These are phyloP conservation scores for Actinemys pallida DNA, from an alignment of 2,113 vertebrate species.

Conservation along the genomic window DNA sequence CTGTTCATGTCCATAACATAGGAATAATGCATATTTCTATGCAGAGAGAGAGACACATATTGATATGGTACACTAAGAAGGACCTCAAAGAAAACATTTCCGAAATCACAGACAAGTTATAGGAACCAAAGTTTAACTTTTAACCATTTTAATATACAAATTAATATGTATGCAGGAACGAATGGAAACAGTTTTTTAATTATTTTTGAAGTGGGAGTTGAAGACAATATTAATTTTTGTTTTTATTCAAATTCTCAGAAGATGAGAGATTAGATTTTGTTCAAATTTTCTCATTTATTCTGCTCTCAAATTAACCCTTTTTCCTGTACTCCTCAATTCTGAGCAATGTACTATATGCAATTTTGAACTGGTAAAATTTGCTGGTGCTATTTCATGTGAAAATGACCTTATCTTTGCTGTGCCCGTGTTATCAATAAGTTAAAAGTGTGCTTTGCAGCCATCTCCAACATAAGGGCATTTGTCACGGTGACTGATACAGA, in stretches of 20 bases:
- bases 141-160: neutral
- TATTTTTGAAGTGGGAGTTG: neutral
- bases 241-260: neutral
- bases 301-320: neutral
- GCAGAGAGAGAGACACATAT: neutral
- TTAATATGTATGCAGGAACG: constrained; percentile 22
- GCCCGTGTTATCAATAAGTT: neutral
- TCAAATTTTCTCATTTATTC: neutral
- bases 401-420: neutral
- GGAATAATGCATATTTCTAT: neutral
- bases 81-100: neutral
- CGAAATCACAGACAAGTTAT: neutral
- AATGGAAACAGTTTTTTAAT: neutral
- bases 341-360: neutral
- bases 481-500: neutral
- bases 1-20: neutral
- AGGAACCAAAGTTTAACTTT: neutral
- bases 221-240: neutral
- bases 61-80: neutral
- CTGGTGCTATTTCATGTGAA: neutral
- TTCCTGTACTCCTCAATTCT: neutral
- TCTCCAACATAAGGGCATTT: neutral
- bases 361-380: neutral
- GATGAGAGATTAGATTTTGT: constrained; percentile 4
- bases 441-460: neutral